Base-by-base conservation (phyloP, 2,113 vertebrate genomes). In the Cnemophilus loriae region DNA sequence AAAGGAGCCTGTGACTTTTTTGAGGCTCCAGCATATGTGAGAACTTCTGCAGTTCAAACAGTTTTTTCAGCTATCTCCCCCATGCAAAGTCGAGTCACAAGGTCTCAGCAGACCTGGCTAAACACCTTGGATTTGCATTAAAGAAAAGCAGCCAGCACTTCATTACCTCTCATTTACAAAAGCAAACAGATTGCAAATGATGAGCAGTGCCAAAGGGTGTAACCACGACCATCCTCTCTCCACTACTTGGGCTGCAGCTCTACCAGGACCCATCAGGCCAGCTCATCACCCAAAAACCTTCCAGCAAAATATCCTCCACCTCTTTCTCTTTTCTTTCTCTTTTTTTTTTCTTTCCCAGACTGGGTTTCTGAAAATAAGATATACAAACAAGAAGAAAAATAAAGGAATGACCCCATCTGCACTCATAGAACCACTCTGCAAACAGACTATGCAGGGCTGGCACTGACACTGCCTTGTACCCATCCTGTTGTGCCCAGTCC, bases 141-240 rank as follows among this genome's bases (percentile, higher is more conserved):
- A 86, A 89, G 13, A n/a, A 32, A 47, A 94, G 74, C 74, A 84
- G 76, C 73, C 32, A 35, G 68, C 28, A 20, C 18, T 84, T 88
- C 1, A 7, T 46, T 76, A 26, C 8, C 6, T 50, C 33, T 87
- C 23, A 7, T 86, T 90, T 67, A 77, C 56, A 64, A 74, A 84
- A 90, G 75, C 87, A 85, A 87, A 56, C 26, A 44, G 75, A 49
- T 53, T 17, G 24, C 22, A 83, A 84, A 35, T 6, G 12, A 37
- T 35, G 57, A 6, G 2, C 1, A 2, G 11, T 60, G 32, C 50
- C 0, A 0, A 64, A 44, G 55, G 30, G 11, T 27, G 6, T 64
- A 46, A 35, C 17, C 59, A 52, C 1, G 27, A 67, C 37, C 84
- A 68, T n/a, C 20, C 7, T 60, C 20, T 50, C 30, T 50, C 52